phyloP scores from a whole-genome alignment of 2,113 vertebrate genomes.

The Urocitellus parryii region DNA sequence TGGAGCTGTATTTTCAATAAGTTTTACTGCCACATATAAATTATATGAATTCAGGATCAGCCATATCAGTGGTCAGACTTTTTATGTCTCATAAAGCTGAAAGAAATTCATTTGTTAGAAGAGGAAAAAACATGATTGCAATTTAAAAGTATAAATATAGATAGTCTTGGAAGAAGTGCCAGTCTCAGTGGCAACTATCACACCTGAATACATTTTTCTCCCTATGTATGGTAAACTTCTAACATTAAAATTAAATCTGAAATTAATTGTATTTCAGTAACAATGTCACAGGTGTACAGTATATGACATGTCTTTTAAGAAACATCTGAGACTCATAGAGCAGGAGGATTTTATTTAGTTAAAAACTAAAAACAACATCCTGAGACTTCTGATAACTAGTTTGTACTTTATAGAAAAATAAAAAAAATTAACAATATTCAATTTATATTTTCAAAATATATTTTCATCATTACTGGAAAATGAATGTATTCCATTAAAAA shows the following conservation, averaged over 20 bases:
- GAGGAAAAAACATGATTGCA: not conserved
- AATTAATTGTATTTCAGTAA: not conserved
- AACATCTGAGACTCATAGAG: not conserved
- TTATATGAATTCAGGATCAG: not conserved
- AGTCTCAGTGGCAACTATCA: not conserved
- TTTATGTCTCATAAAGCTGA: slow-evolving; percentile 30
- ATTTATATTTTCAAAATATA: not conserved
- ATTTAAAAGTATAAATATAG: not conserved
- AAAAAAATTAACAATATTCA: slow-evolving; percentile 15
- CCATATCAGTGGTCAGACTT: not conserved
- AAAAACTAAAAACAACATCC: not conserved
- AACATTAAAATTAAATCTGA: slow-evolving; percentile 18
- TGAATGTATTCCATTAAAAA: slow-evolving; percentile 8
- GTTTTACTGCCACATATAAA: slow-evolving; percentile 17
- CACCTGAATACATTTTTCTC: not conserved
- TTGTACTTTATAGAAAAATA: not conserved
- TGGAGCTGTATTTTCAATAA: not conserved
- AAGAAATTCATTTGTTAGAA: slow-evolving; percentile 29
- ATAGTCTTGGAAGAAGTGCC: not conserved
- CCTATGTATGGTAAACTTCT: not conserved
- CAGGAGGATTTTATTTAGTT: not conserved
- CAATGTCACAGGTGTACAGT: not conserved
- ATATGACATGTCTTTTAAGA: not conserved
- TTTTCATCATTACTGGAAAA: slow-evolving; percentile 38
- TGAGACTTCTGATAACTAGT: not conserved